Evolutionary conservation across 2,113 vertebrate genomes (phyloP).

Genomic region (Bagarius yarrelli): DNA sequence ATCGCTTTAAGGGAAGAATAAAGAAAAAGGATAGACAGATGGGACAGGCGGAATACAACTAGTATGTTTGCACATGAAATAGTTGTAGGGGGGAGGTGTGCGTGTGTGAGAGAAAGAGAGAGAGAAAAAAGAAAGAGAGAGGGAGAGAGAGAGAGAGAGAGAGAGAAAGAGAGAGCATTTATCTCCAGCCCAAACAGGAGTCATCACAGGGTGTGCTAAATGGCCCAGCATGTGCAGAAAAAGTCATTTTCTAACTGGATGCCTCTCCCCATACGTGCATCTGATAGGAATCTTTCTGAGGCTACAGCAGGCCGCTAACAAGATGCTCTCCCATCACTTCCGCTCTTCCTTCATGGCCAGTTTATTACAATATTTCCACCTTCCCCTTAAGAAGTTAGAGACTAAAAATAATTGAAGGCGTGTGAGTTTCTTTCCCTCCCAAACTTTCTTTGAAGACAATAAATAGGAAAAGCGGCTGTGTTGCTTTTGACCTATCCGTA

Average conservation of each 20-base stretch:
- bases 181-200: slow-evolving; percentile 75
- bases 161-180: slow-evolving; percentile 64
- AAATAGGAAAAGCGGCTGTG: slow-evolving; percentile 50
- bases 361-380: slow-evolving; percentile 59
- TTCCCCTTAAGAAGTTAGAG: slow-evolving; percentile 1
- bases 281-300: slow-evolving; percentile 77
- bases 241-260: slow-evolving; percentile 82
- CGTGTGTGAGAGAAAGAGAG: slow-evolving; percentile 44
- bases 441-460: slow-evolving; percentile 54
- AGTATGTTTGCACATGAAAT: slow-evolving; percentile 13
- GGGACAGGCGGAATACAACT: background rate
- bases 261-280: slow-evolving; percentile 73
- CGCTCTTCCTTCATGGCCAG: slow-evolving; percentile 61
- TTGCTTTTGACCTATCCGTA: slow-evolving; percentile 48
- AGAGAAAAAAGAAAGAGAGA: slow-evolving; percentile 44
- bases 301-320: slow-evolving; percentile 70
- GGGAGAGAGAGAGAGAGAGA: slow-evolving; percentile 46
- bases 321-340: slow-evolving; percentile 69
- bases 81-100: background rate
- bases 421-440: slow-evolving; percentile 40
- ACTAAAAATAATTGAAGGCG: slow-evolving; percentile 67
- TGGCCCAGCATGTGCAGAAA: slow-evolving; percentile 77
- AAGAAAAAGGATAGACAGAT: slow-evolving; percentile 7
- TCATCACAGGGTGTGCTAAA: slow-evolving; percentile 77
- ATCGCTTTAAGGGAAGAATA: background rate